Conservation (phyloP, 2,888 invertebrate species). For the Sphaerophoria rueppellii region DNA sequence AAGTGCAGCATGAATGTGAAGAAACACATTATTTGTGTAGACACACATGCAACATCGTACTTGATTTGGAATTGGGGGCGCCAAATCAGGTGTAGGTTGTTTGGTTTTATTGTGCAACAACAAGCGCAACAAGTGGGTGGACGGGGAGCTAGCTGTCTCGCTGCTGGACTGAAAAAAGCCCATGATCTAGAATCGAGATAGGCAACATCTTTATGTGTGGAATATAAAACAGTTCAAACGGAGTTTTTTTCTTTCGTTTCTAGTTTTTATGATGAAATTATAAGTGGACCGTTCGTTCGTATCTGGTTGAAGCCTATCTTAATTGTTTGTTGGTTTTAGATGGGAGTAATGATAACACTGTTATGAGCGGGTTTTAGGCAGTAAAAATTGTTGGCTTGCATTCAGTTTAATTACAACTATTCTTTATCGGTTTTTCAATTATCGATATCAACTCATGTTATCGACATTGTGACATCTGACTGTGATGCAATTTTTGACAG, state of each 20-base stretch:
- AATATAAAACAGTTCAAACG: conserved; percentile 39
- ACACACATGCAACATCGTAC: not conserved
- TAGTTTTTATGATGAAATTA: not conserved
- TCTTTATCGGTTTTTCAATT: too few relatives aligned
- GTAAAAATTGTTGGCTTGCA: too few relatives aligned
- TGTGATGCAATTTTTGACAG: too few relatives aligned
- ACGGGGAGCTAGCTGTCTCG: not conserved
- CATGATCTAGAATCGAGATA: conserved; percentile 45
- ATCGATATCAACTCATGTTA: too few relatives aligned
- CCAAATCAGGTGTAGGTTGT: conserved; percentile 60
- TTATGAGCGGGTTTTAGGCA: not conserved
- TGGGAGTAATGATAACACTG: conserved; percentile 4
- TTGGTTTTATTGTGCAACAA: conserved; percentile 48
- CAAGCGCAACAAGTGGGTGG: conserved; percentile 54
- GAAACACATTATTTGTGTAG: not conserved
- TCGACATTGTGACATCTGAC: too few relatives aligned
- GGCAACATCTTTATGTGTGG: not conserved
- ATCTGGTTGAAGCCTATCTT: conserved; percentile 42
- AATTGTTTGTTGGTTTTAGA: conserved; percentile 34
- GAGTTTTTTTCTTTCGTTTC: conserved; percentile 8
- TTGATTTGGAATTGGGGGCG: conserved; percentile 57
- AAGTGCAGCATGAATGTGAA: conserved; percentile 16
- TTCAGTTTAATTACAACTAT: too few relatives aligned
- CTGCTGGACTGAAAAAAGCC: not conserved
- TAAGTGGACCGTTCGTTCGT: not conserved